Evolutionary conservation across 2,888 invertebrate species (phyloP).

Genomic region (Malthinus flaveolus): DNA sequence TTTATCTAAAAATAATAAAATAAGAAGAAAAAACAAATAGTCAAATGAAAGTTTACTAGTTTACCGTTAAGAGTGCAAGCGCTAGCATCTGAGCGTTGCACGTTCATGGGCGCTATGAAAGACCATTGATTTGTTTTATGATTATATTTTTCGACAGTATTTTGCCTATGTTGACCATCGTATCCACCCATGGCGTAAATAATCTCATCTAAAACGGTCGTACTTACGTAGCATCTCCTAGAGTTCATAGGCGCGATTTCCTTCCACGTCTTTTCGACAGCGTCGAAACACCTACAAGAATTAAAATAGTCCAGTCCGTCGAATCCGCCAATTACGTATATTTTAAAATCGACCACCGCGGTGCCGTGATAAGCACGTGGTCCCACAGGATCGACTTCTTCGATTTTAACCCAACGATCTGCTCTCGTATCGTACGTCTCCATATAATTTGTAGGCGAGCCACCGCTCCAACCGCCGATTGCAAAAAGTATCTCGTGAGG

Average conservation of each 20-base stretch:
- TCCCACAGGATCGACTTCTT: conserved; percentile 79
- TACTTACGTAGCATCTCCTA: conserved; percentile 84
- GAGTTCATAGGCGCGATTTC: conserved; percentile 91
- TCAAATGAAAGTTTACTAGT: not conserved
- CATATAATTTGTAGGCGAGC: conserved; percentile 75
- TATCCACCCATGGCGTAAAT: conserved; percentile 90
- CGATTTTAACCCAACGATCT: conserved; percentile 84
- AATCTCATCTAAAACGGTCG: conserved; percentile 73
- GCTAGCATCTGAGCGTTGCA: conserved; percentile 87
- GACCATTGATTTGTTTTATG: conserved; percentile 87
- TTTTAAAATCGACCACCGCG: conserved; percentile 80
- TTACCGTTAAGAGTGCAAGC: conserved; percentile 81
- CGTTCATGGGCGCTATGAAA: conserved; percentile 84
- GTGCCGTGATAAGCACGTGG: conserved; percentile 94
- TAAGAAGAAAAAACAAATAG: not conserved
- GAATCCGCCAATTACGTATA: conserved; percentile 91
- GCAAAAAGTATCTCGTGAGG: conserved; percentile 90
- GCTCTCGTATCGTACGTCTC: conserved; percentile 90
- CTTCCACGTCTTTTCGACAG: conserved; percentile 80
- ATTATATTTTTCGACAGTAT: conserved; percentile 85
- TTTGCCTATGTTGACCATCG: conserved; percentile 84
- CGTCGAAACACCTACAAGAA: conserved; percentile 79
- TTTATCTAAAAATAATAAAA: conserved; percentile 59
- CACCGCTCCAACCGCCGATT: conserved; percentile 79
- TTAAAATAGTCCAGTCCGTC: conserved; percentile 82